Evolutionary conservation across 2,797 vertebrate species (phyloP), one percentile per base, ranked within the genome.

Genomic region (Propithecus perrieri): DNA sequence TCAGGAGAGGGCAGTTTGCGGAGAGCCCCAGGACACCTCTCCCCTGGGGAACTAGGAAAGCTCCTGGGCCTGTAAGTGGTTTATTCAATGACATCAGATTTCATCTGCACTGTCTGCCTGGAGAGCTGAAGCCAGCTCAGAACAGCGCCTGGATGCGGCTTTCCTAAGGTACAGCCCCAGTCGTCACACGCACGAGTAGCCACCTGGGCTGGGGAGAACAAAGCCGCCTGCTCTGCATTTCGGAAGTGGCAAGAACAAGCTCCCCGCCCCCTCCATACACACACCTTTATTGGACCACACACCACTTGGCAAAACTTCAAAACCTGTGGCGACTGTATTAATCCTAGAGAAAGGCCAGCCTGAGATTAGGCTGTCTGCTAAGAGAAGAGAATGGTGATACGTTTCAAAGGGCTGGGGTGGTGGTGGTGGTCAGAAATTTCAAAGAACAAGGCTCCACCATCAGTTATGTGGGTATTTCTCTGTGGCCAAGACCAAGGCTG

Each of bases 251-350:
- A 18, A 15, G 87, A 53, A 35, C 38, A 15, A 76, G 50, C 81
- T 11, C 80, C 43, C 35, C 13, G 10, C 48, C 57, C 61, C 57
- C 43, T 43, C 4, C 10, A 12, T 15, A 74, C 38, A 26, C 50
- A 67, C 46, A 9, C 59, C 48, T 93, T 92, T 38, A 87, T 7
- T 46, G 84, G 94, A 96, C 91, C 91, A 94, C 95, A 89, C 76
- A 86, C 89, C 81, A 67, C 76, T 65, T 89, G 72, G 72, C 74
- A 88, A 63, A 86, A 95, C 96, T 96, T 97, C 74, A 92, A 91
- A 95, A 91, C 59, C 53, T 18, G 0, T 53, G 43, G 63, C 12
- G 15, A 80, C 35, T 38, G 0, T 83, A 67, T 59, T 61, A 96
- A 86, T 92, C 76, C 50, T 55, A 74, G 28, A 81, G 92, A 78